phyloP scores from a whole-genome alignment of 1,140 invertebrate species.

The Drosophila varians region DNA sequence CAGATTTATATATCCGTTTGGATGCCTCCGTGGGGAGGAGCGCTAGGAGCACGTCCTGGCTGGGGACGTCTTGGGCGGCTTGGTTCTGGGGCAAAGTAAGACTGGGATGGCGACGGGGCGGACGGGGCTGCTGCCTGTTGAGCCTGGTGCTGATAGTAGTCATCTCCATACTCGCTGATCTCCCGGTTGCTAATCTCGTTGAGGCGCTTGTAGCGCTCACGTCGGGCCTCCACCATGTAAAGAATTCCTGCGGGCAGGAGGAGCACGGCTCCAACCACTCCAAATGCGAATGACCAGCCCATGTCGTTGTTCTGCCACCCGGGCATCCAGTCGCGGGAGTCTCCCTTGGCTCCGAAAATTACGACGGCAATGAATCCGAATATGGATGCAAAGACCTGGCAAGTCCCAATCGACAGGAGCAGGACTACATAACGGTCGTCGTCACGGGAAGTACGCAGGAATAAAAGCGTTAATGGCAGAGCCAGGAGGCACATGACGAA shows the following conservation, averaged over 20 bases:
- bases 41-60: slow-evolving; percentile 55
- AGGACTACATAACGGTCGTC: slow-evolving; percentile 91
- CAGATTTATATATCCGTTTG: slow-evolving; percentile 72
- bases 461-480: slow-evolving; percentile 88
- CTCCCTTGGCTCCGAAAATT: slow-evolving; percentile 93
- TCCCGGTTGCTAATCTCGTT: slow-evolving; percentile 87
- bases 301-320: slow-evolving; percentile 97
- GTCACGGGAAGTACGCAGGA: slow-evolving; percentile 90
- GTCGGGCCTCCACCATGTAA: slow-evolving; percentile 92
- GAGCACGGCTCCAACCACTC: slow-evolving; percentile 90
- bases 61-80: slow-evolving; percentile 74
- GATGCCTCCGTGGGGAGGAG: slow-evolving; percentile 53
- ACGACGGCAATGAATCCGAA: slow-evolving; percentile 88
- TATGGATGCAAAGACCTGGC: slow-evolving; percentile 89
- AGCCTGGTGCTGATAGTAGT: slow-evolving; percentile 75
- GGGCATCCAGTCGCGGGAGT: slow-evolving; percentile 97
- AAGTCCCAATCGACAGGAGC: slow-evolving; percentile 89
- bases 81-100: slow-evolving; percentile 67
- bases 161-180: slow-evolving; percentile 86
- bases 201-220: slow-evolving; percentile 88
- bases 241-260: slow-evolving; percentile 90
- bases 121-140: slow-evolving; percentile 26
- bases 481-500: slow-evolving; percentile 91
- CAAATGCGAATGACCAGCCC: slow-evolving; percentile 97
- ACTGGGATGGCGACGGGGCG: slow-evolving; percentile 75